Evolutionary conservation across 2,797 vertebrate species (phyloP).

Genomic region (Hippoglossus hippoglossus): DNA sequence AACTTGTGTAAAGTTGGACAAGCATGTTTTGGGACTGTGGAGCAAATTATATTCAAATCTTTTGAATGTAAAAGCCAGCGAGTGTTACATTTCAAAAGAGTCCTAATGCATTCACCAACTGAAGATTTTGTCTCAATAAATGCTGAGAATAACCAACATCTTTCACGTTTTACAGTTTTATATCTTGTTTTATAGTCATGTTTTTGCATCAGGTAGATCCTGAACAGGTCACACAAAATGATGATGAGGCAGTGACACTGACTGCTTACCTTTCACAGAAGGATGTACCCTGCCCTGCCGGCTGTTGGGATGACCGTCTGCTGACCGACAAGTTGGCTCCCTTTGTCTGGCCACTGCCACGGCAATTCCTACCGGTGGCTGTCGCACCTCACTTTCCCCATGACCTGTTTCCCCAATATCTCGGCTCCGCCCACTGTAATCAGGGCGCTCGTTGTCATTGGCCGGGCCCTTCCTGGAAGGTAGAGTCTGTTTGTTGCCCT

Average conservation of each 20-base stretch:
- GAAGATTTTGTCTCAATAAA: too few relatives aligned
- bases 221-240: conserved; percentile 32
- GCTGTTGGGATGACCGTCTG: conserved; percentile 80
- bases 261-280: conserved; percentile 82
- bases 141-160: not conserved
- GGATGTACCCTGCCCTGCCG: conserved; percentile 86
- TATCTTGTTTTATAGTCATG: conserved; percentile 19
- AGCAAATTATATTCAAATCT: not conserved
- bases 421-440: conserved; percentile 89
- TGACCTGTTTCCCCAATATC: conserved; percentile 84
- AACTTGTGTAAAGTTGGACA: not conserved
- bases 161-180: conserved; percentile 16
- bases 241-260: conserved; percentile 14
- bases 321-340: conserved; percentile 88
- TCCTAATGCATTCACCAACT: not conserved
- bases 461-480: conserved; percentile 84
- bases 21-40: conserved; percentile 7
- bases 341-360: conserved; percentile 95
- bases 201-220: conserved; percentile 41
- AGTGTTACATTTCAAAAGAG: not conserved
- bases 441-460: conserved; percentile 87
- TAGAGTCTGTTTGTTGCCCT: conserved; percentile 84
- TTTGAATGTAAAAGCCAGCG: too few relatives aligned
- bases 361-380: conserved; percentile 95
- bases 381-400: conserved; percentile 92